Conservation (phyloP, 2,888 invertebrate genomes). For the Epirrita christyi region DNA sequence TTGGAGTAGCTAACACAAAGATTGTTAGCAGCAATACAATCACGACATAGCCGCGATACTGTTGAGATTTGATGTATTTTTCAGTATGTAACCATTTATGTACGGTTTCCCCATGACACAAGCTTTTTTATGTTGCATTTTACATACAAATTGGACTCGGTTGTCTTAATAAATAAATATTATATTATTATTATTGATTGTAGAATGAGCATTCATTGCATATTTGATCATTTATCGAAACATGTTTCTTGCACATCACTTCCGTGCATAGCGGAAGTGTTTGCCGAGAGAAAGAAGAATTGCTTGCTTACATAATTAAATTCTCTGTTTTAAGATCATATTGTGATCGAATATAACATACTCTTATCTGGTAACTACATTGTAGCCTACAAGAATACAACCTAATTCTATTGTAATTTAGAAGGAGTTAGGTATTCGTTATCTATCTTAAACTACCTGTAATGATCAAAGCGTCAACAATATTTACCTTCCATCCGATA, state of each 20-base stretch:
- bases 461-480: slow-evolving; percentile 50
- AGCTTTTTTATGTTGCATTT: no score
- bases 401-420: slow-evolving; percentile 14
- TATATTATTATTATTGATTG: no score
- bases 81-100: no score
- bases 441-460: slow-evolving; percentile 37
- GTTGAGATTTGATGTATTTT: no score
- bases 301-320: neutral
- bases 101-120: no score
- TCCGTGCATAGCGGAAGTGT: neutral
- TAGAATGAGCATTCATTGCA: no score
- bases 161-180: no score
- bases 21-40: no score
- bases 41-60: no score
- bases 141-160: no score
- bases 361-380: slow-evolving; percentile 19
- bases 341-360: slow-evolving; percentile 11
- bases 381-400: slow-evolving; percentile 3
- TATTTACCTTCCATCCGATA: slow-evolving; percentile 64
- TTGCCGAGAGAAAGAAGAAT: neutral
- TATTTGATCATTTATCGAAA: no score
- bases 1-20: no score
- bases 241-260: neutral
- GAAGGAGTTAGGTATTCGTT: slow-evolving; percentile 19
- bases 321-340: slow-evolving; percentile 9